Conservation (phyloP, 2,113 vertebrate genomes). For the Anoplopoma fimbria region DNA sequence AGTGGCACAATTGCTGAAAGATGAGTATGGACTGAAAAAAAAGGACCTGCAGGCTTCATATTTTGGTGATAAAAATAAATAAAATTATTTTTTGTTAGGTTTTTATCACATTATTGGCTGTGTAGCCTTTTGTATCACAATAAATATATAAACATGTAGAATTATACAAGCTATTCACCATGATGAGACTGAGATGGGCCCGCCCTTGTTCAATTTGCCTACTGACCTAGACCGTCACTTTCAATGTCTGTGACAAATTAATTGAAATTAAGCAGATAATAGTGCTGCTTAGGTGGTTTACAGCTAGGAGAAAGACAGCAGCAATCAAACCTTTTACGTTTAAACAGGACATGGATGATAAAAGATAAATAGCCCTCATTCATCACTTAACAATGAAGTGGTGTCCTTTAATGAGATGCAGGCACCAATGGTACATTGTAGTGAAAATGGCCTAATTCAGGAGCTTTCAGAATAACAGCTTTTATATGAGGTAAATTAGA, state of each 20-base stretch:
- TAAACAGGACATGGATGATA: conserved; percentile 84
- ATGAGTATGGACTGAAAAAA: neutral
- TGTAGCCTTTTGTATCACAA: conserved; percentile 14
- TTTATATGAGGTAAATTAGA: conserved; percentile 91
- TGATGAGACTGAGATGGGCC: conserved; percentile 55
- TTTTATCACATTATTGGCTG: neutral
- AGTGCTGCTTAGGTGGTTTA: conserved; percentile 79
- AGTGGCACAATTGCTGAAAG: neutral
- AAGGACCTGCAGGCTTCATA: neutral
- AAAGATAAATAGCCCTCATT: conserved; percentile 91
- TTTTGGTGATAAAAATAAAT: neutral
- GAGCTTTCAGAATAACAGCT: conserved; percentile 86
- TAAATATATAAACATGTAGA: conserved; percentile 58
- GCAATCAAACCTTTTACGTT: conserved; percentile 81
- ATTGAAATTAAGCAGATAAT: conserved; percentile 87
- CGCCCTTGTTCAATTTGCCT: conserved; percentile 76
- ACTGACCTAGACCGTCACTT: conserved; percentile 81
- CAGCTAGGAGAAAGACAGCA: conserved; percentile 83
- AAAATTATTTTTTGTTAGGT: neutral
- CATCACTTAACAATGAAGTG: conserved; percentile 84
- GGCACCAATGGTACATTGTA: conserved; percentile 85
- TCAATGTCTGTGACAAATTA: conserved; percentile 83
- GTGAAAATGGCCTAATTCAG: conserved; percentile 87
- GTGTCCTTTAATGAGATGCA: conserved; percentile 90
- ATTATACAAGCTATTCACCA: conserved; percentile 26